Conservation (phyloP, 2,113 vertebrate species). For the Vulpes vulpes region DNA sequence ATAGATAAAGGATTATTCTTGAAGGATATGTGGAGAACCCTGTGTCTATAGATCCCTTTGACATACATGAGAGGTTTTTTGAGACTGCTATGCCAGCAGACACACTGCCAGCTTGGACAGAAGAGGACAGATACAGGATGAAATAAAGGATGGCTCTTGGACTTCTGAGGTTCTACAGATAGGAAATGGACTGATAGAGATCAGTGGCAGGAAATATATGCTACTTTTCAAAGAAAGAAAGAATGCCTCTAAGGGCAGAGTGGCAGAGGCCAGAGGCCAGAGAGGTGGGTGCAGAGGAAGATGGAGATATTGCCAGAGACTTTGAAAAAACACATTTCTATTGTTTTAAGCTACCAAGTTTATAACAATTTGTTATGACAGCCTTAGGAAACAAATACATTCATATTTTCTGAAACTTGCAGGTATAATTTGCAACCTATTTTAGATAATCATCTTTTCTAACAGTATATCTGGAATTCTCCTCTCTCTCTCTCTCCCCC, state of each 20-base stretch:
- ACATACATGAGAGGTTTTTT: not conserved
- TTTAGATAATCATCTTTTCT: conserved; percentile 14
- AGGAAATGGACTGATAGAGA: not conserved
- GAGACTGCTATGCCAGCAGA: not conserved
- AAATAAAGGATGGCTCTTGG: not conserved
- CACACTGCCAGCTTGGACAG: not conserved
- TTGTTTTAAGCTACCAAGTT: not conserved
- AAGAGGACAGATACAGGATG: not conserved
- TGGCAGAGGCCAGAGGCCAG: not conserved
- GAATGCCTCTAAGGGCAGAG: not conserved
- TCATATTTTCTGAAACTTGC: conserved; percentile 25
- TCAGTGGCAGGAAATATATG: not conserved
- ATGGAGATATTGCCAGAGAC: not conserved
- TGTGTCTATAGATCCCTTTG: not conserved
- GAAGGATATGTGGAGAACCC: not conserved
- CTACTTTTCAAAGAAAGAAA: not conserved
- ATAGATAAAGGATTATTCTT: not conserved
- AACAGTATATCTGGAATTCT: not conserved
- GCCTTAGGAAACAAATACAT: conserved; percentile 1
- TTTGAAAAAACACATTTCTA: not conserved
- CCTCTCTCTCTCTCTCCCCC: not conserved
- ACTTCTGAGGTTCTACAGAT: not conserved
- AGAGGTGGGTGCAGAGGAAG: not conserved
- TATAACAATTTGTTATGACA: not conserved
- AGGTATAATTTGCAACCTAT: conserved; percentile 36